These are phyloP conservation scores for Procavia capensis DNA, from an alignment of 2,113 vertebrate genomes.

Conservation along the genomic window DNA sequence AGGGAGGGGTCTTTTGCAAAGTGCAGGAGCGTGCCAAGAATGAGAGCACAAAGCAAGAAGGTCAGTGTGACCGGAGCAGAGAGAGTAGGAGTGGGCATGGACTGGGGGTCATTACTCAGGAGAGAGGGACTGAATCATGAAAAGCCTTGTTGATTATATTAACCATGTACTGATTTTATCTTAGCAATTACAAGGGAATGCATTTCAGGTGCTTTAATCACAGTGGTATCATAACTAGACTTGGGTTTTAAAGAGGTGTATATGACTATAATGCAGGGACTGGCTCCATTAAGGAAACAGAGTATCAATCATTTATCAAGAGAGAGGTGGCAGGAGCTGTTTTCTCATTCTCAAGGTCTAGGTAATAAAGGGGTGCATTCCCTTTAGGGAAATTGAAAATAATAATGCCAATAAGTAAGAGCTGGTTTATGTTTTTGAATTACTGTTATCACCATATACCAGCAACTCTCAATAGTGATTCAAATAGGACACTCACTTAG, in stretches of 20 bases:
- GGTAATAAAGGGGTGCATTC: neutral
- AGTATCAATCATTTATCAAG: slow-evolving; percentile 7
- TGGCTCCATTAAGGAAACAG: neutral
- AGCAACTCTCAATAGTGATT: slow-evolving; percentile 33
- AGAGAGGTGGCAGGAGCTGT: neutral
- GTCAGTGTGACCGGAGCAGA: neutral
- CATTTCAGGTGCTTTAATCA: neutral
- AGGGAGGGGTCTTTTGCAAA: neutral
- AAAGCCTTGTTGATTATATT: neutral
- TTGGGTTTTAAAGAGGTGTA: neutral
- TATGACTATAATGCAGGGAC: neutral
- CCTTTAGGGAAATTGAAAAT: neutral
- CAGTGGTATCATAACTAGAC: neutral
- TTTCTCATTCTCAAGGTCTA: neutral
- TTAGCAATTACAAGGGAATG: neutral
- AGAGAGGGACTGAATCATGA: neutral
- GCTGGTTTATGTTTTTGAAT: neutral
- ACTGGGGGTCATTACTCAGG: neutral
- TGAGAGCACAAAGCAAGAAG: neutral
- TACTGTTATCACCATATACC: neutral
- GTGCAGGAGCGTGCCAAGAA: no score
- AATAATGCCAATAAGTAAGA: neutral
- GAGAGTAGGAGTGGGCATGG: neutral
- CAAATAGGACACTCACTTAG: neutral
- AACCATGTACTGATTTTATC: neutral